A percentile compares a stretch with the other conserved stretches of the same genome.
phyloP scores from a whole-genome alignment of 2,113 vertebrate genomes.

The Poecilia latipinna region DNA sequence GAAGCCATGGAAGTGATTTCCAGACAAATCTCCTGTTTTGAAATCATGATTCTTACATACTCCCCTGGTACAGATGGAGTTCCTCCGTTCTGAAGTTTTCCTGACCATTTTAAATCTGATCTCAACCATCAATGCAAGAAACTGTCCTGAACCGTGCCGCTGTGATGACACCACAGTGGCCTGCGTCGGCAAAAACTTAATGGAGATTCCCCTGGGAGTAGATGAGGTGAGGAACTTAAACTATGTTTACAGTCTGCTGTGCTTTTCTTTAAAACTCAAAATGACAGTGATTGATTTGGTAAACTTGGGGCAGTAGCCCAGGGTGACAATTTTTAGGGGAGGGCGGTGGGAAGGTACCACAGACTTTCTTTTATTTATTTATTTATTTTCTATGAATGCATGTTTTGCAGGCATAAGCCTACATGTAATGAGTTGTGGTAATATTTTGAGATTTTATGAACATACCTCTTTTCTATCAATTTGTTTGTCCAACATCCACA shows the following conservation, averaged over 20 bases:
- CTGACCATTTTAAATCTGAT: constrained; percentile 21
- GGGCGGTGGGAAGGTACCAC: too few relatives aligned
- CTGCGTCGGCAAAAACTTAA: constrained; percentile 87
- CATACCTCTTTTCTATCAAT: too few relatives aligned
- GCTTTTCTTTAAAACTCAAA: background rate
- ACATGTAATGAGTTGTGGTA: too few relatives aligned
- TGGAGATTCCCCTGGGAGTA: constrained; percentile 76
- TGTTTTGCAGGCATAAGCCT: too few relatives aligned
- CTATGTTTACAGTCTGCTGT: background rate
- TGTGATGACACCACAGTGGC: constrained; percentile 84
- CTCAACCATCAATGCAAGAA: constrained; percentile 21
- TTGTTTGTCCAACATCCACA: background rate
- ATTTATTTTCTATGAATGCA: too few relatives aligned
- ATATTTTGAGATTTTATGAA: too few relatives aligned
- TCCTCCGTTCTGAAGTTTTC: background rate
- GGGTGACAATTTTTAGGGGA: too few relatives aligned
- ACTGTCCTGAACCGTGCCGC: constrained; percentile 84
- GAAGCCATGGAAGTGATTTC: background rate
- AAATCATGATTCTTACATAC: background rate
- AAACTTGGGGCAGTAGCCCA: background rate
- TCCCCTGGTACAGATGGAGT: constrained; percentile 48
- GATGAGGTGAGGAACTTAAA: constrained; percentile 83
- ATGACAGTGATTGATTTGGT: background rate
- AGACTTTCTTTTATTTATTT: too few relatives aligned
- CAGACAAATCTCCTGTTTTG: background rate